phyloP scores from a whole-genome alignment of 2,113 vertebrate genomes.

The Crypturellus undulatus region DNA sequence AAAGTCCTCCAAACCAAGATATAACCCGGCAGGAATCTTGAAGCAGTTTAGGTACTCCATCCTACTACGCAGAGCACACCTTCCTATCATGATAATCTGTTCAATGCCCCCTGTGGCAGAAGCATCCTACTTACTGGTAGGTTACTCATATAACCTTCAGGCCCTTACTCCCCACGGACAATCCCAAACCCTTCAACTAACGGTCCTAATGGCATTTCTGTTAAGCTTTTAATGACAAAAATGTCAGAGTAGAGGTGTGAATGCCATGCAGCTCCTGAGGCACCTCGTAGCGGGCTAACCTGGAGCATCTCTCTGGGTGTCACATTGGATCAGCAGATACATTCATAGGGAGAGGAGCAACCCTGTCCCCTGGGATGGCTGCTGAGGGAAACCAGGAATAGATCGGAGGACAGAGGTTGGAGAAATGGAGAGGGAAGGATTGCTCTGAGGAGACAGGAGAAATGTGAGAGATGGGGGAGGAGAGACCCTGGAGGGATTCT shows the following conservation, averaged over 20 bases:
- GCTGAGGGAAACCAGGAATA: not conserved
- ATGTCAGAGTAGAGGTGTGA: not conserved
- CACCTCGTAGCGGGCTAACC: not conserved
- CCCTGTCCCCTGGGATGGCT: not conserved
- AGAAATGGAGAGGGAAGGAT: too few species aligned
- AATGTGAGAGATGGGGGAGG: not conserved
- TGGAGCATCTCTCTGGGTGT: not conserved
- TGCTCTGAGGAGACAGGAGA: not conserved
- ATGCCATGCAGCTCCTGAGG: too few species aligned
- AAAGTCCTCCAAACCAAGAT: not conserved
- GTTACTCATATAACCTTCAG: too few species aligned
- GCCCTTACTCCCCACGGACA: not conserved
- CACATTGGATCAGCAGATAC: not conserved
- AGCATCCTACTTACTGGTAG: not conserved
- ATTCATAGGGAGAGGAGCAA: too few species aligned
- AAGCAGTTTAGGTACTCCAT: not conserved
- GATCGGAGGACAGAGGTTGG: too few species aligned
- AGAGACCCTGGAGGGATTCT: not conserved
- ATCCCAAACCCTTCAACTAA: not conserved
- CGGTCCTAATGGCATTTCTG: not conserved
- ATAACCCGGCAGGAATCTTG: not conserved
- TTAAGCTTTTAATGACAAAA: not conserved
- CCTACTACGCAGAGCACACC: not conserved
- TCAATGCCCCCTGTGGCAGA: not conserved
- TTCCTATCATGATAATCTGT: not conserved